These are phyloP conservation scores for Euura lappo DNA, from an alignment of 1,140 invertebrate genomes.

Conservation along the genomic window DNA sequence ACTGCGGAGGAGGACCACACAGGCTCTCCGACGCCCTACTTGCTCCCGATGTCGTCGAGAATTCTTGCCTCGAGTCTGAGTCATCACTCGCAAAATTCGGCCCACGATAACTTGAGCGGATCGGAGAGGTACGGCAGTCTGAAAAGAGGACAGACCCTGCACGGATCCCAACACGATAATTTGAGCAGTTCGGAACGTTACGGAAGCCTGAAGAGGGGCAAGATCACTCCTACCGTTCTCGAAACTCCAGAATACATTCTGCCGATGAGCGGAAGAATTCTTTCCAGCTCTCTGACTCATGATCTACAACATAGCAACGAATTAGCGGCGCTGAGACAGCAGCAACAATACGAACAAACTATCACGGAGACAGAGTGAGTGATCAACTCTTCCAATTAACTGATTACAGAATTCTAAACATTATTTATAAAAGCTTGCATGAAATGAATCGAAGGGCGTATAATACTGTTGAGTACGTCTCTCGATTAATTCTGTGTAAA, in stretches of 20 bases:
- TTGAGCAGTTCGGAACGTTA: conserved; percentile 50
- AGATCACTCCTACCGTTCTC: conserved; percentile 48
- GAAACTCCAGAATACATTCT: conserved; percentile 55
- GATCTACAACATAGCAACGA: conserved; percentile 57
- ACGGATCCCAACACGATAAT: conserved; percentile 53
- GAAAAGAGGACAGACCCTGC: conserved; percentile 53
- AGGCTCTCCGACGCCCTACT: conserved; percentile 59
- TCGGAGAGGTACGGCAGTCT: conserved; percentile 56
- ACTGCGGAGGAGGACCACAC: conserved; percentile 67
- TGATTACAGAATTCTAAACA: not conserved
- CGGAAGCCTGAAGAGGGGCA: conserved; percentile 53
- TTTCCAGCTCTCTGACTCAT: conserved; percentile 53
- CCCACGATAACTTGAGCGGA: conserved; percentile 52
- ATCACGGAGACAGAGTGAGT: conserved; percentile 65
- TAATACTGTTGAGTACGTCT: too few species aligned
- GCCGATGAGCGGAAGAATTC: conserved; percentile 54
- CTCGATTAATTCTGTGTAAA: too few species aligned
- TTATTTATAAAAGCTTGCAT: not conserved
- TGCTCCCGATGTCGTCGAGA: conserved; percentile 54
- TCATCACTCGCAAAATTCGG: conserved; percentile 63
- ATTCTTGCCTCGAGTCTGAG: conserved; percentile 56
- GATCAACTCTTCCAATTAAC: conserved; percentile 9
- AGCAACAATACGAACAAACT: conserved; percentile 52
- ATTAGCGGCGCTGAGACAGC: conserved; percentile 49
- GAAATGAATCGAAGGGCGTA: too few species aligned